phyloP scores from a whole-genome alignment of 2,888 invertebrate species.

The Nasonovia ribisnigri region DNA sequence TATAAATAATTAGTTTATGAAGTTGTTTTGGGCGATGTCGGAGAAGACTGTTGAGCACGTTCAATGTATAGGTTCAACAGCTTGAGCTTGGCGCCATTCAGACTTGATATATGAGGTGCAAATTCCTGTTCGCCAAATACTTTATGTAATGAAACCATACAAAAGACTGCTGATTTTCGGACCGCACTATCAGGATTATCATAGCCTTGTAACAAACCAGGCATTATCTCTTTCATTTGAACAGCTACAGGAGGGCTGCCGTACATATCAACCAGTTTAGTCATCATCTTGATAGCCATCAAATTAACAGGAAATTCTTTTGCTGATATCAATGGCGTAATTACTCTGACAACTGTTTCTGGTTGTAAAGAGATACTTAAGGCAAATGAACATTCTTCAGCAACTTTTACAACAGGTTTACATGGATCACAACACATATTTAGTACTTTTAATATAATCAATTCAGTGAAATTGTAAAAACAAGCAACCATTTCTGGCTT shows the following conservation, averaged over 20 bases:
- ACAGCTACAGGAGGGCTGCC: slow-evolving; percentile 78
- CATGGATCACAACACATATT: slow-evolving; percentile 83
- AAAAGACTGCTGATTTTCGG: slow-evolving; percentile 96
- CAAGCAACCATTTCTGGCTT: slow-evolving; percentile 73
- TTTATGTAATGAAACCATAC: slow-evolving; percentile 94
- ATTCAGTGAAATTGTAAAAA: slow-evolving; percentile 91
- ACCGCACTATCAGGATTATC: slow-evolving; percentile 93
- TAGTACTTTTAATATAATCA: slow-evolving; percentile 89
- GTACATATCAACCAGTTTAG: slow-evolving; percentile 85
- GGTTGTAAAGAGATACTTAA: slow-evolving; percentile 68
- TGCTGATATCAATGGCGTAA: slow-evolving; percentile 89
- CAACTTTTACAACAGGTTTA: slow-evolving; percentile 80
- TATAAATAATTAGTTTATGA: slow-evolving; percentile 40
- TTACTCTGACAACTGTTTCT: slow-evolving; percentile 72
- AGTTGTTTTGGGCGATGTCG: slow-evolving; percentile 68
- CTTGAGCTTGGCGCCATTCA: slow-evolving; percentile 92
- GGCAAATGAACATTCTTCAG: slow-evolving; percentile 85
- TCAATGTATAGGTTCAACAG: slow-evolving; percentile 85
- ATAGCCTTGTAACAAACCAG: slow-evolving; percentile 90
- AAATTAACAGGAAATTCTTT: slow-evolving; percentile 89
- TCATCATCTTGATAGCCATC: slow-evolving; percentile 92
- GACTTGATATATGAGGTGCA: slow-evolving; percentile 81
- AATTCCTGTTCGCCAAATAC: slow-evolving; percentile 83
- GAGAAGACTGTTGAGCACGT: slow-evolving; percentile 72
- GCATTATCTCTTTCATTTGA: slow-evolving; percentile 85